Percentiles rank a stretch among this genome's conserved stretches.
Conservation (phyloP, 2,797 vertebrate genomes). For the Propithecus deckenii region DNA sequence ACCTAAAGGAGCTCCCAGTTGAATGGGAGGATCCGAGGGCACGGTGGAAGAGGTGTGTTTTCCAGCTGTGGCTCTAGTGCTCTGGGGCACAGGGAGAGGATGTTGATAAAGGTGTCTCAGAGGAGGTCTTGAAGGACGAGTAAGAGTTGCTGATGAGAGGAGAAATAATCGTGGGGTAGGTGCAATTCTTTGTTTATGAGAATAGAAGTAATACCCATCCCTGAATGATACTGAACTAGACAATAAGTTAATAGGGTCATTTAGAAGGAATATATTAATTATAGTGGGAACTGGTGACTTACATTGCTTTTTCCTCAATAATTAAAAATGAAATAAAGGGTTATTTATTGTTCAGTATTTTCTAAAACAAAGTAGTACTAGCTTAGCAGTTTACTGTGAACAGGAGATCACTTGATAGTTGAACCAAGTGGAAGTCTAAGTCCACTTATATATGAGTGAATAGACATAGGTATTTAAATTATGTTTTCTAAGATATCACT, state of each 20-base stretch:
- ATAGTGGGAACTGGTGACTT: background rate
- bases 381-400: background rate
- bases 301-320: background rate
- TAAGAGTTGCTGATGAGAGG: background rate
- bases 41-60: background rate
- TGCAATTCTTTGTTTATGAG: background rate
- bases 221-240: too few relatives aligned
- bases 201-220: background rate
- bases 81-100: background rate
- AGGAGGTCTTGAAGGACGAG: background rate
- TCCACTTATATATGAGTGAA: background rate
- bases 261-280: background rate
- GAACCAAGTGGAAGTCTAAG: background rate
- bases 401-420: background rate
- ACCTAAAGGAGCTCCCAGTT: background rate
- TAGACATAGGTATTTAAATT: background rate
- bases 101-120: background rate
- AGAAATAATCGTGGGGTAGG: background rate
- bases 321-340: slow-evolving; percentile 1
- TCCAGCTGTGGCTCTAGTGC: background rate
- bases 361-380: background rate
- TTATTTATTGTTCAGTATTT: background rate
- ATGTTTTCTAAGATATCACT: background rate
- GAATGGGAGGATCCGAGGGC: fast-evolving
- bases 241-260: background rate